phyloP scores from a whole-genome alignment of 2,888 invertebrate species.

The Coelopa pilipes region DNA sequence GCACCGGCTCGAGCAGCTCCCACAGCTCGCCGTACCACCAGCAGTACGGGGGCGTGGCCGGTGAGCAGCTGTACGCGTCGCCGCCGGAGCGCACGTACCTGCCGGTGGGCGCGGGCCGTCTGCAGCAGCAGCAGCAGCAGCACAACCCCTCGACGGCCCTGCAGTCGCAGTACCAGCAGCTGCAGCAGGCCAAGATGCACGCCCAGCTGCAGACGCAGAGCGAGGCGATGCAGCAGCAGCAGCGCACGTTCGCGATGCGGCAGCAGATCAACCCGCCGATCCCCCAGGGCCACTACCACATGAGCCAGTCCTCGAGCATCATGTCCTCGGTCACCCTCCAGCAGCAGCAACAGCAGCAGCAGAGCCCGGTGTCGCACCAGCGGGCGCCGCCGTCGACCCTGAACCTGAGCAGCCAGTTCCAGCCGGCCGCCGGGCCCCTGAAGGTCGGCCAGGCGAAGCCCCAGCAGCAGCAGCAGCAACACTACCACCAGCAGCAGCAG shows the following conservation, averaged over 20 bases:
- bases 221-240: slow-evolving; percentile 74
- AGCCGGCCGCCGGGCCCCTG: slow-evolving; percentile 63
- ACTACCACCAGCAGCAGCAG: slow-evolving; percentile 48
- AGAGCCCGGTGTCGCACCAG: slow-evolving; percentile 49
- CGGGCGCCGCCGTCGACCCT: slow-evolving; percentile 64
- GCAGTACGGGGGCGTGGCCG: slow-evolving; percentile 64
- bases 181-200: slow-evolving; percentile 74
- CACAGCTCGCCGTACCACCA: slow-evolving; percentile 68
- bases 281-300: slow-evolving; percentile 64
- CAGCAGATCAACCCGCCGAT: slow-evolving; percentile 73
- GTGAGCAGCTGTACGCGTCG: slow-evolving; percentile 65
- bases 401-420: slow-evolving; percentile 64
- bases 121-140: slow-evolving; percentile 52
- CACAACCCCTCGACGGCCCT: slow-evolving; percentile 63
- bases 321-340: slow-evolving; percentile 58
- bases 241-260: slow-evolving; percentile 73
- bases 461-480: slow-evolving; percentile 44
- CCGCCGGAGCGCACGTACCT: slow-evolving; percentile 71
- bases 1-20: slow-evolving; percentile 56
- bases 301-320: slow-evolving; percentile 64
- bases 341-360: slow-evolving; percentile 49
- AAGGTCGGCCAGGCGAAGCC: slow-evolving; percentile 53
- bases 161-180: slow-evolving; percentile 73
- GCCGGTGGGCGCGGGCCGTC: slow-evolving; percentile 11
- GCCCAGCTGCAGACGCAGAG: slow-evolving; percentile 74